Percentiles rank a stretch among this genome's conserved stretches.
Evolutionary conservation across 1,140 invertebrate genomes (phyloP).

Genomic region (Onthophagus taurus): DNA sequence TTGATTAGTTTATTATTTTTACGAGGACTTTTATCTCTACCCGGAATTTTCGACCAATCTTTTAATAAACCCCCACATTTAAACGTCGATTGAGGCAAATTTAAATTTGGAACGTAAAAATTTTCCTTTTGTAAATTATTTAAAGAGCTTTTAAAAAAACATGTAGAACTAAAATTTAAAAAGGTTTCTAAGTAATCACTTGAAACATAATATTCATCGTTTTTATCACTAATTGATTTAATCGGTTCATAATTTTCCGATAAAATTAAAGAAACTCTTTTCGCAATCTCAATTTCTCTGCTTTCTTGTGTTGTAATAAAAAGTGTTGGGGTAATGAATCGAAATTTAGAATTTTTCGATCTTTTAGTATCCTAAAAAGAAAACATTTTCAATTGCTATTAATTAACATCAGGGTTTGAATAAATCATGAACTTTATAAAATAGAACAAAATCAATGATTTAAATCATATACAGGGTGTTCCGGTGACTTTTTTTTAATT

Average conservation of each 20-base stretch:
- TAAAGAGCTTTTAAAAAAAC: conserved; percentile 19
- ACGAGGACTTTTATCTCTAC: conserved; percentile 26
- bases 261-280: conserved; percentile 28
- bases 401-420: too few relatives aligned
- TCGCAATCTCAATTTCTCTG: conserved; percentile 22
- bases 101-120: conserved; percentile 21
- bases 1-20: neutral
- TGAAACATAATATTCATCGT: neutral
- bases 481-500: too few relatives aligned
- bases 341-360: conserved; percentile 28
- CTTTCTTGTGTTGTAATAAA: conserved; percentile 25
- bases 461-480: too few relatives aligned
- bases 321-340: conserved; percentile 28
- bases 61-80: conserved; percentile 28
- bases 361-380: conserved; percentile 5
- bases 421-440: too few relatives aligned
- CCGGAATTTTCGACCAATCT: conserved; percentile 29
- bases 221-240: too few relatives aligned
- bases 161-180: conserved; percentile 1
- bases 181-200: conserved; percentile 12
- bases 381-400: too few relatives aligned
- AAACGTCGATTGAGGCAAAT: conserved; percentile 13
- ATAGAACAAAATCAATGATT: too few relatives aligned
- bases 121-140: conserved; percentile 3
- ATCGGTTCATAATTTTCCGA: conserved; percentile 16